These are phyloP conservation scores for Mesaphorura yosii DNA, from an alignment of 1,140 invertebrate genomes.

Conservation along the genomic window DNA sequence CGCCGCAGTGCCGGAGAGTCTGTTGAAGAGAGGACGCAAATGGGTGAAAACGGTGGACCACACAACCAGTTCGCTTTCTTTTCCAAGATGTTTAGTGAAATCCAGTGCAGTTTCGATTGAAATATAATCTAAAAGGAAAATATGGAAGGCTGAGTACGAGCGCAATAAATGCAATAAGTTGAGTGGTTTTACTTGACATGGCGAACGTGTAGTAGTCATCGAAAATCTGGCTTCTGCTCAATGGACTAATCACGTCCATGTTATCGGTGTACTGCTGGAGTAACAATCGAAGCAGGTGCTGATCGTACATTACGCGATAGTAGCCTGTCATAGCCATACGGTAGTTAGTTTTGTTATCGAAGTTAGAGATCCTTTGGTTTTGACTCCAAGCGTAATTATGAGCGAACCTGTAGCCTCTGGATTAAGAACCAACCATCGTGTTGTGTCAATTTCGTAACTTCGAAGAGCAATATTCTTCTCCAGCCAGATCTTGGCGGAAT, in stretches of 20 bases:
- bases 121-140: constrained; percentile 13
- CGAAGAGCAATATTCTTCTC: constrained; percentile 12
- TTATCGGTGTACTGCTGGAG: constrained; percentile 4
- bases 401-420: constrained; percentile 28
- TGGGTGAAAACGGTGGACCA: constrained; percentile 19
- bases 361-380: neutral
- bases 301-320: constrained; percentile 71
- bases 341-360: too few species aligned
- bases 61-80: constrained; percentile 17
- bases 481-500: constrained; percentile 14
- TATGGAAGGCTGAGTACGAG: neutral
- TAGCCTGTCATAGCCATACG: constrained; percentile 47
- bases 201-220: constrained; percentile 24
- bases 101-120: constrained; percentile 14
- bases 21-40: constrained; percentile 10
- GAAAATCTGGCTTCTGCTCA: constrained; percentile 19
- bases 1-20: neutral
- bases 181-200: constrained; percentile 8
- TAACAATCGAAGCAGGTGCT: constrained; percentile 21
- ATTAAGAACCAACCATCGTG: constrained; percentile 23
- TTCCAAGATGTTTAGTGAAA: constrained; percentile 10
- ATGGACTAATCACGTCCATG: constrained; percentile 9
- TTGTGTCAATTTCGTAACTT: constrained; percentile 4
- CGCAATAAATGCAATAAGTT: neutral
- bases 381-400: neutral